Conservation (phyloP, 2,113 vertebrate genomes). For the Triplophysa tibetana region DNA sequence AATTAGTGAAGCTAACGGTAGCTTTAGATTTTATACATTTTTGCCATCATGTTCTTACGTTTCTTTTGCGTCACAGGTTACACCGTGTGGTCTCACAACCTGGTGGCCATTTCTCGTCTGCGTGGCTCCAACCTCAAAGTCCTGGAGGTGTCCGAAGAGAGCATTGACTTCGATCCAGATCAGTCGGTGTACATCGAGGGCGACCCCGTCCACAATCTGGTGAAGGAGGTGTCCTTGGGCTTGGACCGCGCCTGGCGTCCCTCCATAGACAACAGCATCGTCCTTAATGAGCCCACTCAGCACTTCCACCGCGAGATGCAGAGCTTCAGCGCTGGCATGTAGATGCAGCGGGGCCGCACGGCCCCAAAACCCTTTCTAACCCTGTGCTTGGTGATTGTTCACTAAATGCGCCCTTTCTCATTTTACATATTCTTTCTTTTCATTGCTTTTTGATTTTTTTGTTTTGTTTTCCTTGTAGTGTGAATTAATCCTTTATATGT, state of each 20-base stretch:
- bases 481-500: slow-evolving; percentile 84
- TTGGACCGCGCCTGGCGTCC: slow-evolving; percentile 93
- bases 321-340: slow-evolving; percentile 93
- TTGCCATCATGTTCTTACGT: background rate
- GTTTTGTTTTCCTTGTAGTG: slow-evolving; percentile 79
- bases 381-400: slow-evolving; percentile 52
- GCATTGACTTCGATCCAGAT: slow-evolving; percentile 96
- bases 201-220: slow-evolving; percentile 92
- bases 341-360: slow-evolving; percentile 60
- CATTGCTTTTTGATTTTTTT: slow-evolving; percentile 31
- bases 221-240: slow-evolving; percentile 95
- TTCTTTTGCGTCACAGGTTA: slow-evolving; percentile 77
- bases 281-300: slow-evolving; percentile 92
- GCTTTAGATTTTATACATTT: no score
- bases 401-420: slow-evolving; percentile 59
- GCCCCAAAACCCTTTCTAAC: slow-evolving; percentile 55
- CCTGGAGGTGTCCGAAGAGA: slow-evolving; percentile 94
- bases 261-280: slow-evolving; percentile 87
- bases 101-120: slow-evolving; percentile 96
- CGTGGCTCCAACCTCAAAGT: slow-evolving; percentile 90
- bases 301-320: slow-evolving; percentile 97
- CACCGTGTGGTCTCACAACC: slow-evolving; percentile 96
- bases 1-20: no score
- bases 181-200: slow-evolving; percentile 89
- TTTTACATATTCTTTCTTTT: slow-evolving; percentile 59